Evolutionary conservation across 2,888 invertebrate species (phyloP).

Genomic region (Drosophila vallismaia): DNA sequence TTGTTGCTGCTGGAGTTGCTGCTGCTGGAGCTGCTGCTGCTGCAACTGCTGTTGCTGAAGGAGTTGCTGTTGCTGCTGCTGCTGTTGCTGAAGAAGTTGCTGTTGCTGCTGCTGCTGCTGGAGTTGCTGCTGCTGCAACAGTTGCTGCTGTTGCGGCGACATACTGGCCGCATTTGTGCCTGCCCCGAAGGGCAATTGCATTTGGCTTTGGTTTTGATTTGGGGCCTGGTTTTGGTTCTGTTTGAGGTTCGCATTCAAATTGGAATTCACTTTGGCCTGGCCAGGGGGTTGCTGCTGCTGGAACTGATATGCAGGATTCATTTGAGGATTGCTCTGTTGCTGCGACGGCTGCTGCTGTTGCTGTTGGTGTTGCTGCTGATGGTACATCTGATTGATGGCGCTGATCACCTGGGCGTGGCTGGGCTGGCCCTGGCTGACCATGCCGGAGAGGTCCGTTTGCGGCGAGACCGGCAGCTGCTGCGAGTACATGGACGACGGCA

Average conservation of each 20-base stretch:
- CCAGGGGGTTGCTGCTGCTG: conserved; percentile 82
- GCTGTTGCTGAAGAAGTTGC: conserved; percentile 68
- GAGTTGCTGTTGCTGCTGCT: conserved; percentile 51
- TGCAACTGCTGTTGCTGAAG: conserved; percentile 33
- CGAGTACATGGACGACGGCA: conserved; percentile 84
- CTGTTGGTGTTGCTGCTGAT: conserved; percentile 78
- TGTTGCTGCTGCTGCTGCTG: conserved; percentile 54
- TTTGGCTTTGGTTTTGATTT: conserved; percentile 13
- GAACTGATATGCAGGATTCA: conserved; percentile 82
- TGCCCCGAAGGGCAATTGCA: conserved; percentile 32
- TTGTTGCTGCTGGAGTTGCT: conserved; percentile 54
- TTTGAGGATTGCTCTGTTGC: conserved; percentile 78
- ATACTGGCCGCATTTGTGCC: conserved; percentile 63
- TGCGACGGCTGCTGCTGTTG: conserved; percentile 57
- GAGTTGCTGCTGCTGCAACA: conserved; percentile 63
- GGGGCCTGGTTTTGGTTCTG: conserved; percentile 29
- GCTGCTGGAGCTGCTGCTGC: conserved; percentile 44
- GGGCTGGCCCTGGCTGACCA: conserved; percentile 80
- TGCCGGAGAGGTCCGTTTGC: conserved; percentile 81
- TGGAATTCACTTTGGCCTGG: conserved; percentile 32
- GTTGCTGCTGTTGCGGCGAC: conserved; percentile 70
- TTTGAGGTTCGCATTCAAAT: conserved; percentile 37
- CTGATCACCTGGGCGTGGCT: conserved; percentile 75
- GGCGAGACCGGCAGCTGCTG: conserved; percentile 82
- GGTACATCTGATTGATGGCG: conserved; percentile 78